phyloP scores from a whole-genome alignment of 2,888 invertebrate species.

The Papilio elwesi region DNA sequence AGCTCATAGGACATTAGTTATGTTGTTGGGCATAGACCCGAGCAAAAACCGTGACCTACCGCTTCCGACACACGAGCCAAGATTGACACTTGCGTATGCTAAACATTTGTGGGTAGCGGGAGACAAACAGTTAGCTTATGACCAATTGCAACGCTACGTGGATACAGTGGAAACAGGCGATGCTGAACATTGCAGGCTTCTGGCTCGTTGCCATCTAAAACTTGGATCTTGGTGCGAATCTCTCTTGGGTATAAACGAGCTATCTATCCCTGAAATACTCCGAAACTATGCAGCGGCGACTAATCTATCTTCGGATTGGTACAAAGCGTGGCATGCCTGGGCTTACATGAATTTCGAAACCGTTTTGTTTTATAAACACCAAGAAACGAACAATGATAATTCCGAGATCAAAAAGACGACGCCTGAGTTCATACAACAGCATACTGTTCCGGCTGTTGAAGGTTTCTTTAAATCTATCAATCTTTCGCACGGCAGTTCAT shows the following conservation, averaged over 20 bases:
- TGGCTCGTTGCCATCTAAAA: constrained; percentile 95
- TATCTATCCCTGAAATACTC: constrained; percentile 90
- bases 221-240: constrained; percentile 98
- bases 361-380: constrained; percentile 86
- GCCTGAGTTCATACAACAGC: constrained; percentile 87
- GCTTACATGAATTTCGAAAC: constrained; percentile 99
- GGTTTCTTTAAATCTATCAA: constrained; percentile 98
- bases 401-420: constrained; percentile 57
- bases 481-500: constrained; percentile 94
- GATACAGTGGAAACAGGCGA: constrained; percentile 81
- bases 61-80: constrained; percentile 91
- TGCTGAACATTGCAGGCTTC: constrained; percentile 81
- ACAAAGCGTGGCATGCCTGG: constrained; percentile 99
- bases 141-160: constrained; percentile 91
- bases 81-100: constrained; percentile 96
- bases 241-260: constrained; percentile 90
- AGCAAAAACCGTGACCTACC: constrained; percentile 86
- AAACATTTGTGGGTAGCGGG: constrained; percentile 98
- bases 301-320: constrained; percentile 94
- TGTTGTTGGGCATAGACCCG: constrained; percentile 94
- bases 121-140: constrained; percentile 89
- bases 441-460: constrained; percentile 96
- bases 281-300: constrained; percentile 93
- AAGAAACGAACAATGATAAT: constrained; percentile 61
- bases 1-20: constrained; percentile 95